Conservation (phyloP, 2,113 vertebrate species). For the Mixornis gularis region DNA sequence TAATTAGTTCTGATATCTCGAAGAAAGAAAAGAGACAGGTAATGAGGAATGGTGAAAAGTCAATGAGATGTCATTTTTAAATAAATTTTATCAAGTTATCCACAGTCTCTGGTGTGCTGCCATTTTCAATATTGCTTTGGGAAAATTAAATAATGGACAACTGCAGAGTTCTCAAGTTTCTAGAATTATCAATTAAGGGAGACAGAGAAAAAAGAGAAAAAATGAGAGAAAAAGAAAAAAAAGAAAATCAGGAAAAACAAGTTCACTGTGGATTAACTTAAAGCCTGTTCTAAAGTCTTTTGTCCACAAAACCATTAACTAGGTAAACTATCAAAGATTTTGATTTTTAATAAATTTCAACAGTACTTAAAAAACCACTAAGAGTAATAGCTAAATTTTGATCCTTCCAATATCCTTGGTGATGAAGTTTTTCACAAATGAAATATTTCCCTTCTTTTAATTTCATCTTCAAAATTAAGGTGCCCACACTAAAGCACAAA, state of each 20-base stretch:
- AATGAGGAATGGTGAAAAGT: neutral
- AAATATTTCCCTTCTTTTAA: neutral
- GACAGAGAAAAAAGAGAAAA: neutral
- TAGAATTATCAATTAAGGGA: neutral
- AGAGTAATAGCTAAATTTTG: neutral
- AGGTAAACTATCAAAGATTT: neutral
- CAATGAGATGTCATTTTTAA: neutral
- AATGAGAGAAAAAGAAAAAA: neutral
- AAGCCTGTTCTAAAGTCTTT: neutral
- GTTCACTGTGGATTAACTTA: neutral
- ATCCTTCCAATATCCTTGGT: neutral
- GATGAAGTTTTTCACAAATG: neutral
- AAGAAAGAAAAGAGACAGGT: neutral
- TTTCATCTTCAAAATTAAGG: neutral
- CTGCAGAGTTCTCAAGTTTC: neutral
- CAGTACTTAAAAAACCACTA: accelerated
- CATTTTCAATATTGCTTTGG: neutral
- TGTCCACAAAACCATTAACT: neutral
- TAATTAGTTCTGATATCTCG: neutral
- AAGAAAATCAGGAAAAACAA: neutral
- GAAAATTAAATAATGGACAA: neutral
- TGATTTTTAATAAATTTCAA: neutral
- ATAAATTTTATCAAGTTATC: neutral
- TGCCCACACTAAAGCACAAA: neutral
- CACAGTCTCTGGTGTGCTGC: neutral